These are phyloP conservation scores for Megaceryle alcyon DNA, from an alignment of 2,797 vertebrate species.

Conservation along the genomic window DNA sequence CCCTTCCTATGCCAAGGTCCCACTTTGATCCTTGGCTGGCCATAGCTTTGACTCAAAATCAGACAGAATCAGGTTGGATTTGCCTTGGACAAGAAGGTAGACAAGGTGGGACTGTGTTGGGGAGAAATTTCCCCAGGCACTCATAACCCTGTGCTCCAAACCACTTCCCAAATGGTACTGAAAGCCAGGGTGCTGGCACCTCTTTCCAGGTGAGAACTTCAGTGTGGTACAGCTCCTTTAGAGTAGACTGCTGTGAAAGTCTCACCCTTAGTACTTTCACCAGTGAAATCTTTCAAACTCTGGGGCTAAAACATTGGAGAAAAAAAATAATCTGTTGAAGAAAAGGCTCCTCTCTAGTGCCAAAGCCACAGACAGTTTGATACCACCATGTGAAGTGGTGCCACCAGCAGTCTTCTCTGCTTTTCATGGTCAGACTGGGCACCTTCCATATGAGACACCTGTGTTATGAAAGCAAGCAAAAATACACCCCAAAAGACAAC, in stretches of 20 bases:
- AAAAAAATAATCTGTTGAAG: not conserved
- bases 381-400: fast-evolving
- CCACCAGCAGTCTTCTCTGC: not conserved
- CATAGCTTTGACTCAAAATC: not conserved
- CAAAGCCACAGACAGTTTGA: not conserved
- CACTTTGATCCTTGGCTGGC: not conserved
- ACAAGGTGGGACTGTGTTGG: not conserved
- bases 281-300: not conserved
- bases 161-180: not conserved
- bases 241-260: not conserved
- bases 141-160: fast-evolving
- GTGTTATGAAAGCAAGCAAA: not conserved
- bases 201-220: not conserved
- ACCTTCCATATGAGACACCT: too few relatives aligned
- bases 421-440: not conserved
- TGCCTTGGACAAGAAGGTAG: not conserved
- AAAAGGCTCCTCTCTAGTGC: not conserved
- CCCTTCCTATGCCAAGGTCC: not conserved
- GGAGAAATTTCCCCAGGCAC: not conserved
- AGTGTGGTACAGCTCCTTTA: not conserved
- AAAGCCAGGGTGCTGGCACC: not conserved
- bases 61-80: not conserved
- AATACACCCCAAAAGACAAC: not conserved
- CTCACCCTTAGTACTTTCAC: not conserved
- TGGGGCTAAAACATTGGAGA: not conserved